These are phyloP conservation scores for Odontamblyopus rebecca DNA, from an alignment of 2,797 vertebrate genomes.

Conservation along the genomic window DNA sequence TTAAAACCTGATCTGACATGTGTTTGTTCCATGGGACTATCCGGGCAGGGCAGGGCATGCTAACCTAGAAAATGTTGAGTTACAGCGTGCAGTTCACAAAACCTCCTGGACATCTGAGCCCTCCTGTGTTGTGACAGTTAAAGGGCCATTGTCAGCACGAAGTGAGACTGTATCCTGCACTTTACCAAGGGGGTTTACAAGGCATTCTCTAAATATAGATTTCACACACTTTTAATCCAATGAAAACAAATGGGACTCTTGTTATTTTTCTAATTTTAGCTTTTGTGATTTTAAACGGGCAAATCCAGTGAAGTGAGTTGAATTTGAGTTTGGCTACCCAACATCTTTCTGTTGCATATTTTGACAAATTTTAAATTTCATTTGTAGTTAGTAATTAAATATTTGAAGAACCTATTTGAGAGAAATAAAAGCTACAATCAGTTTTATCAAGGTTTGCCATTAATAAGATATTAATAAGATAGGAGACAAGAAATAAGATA, in stretches of 20 bases:
- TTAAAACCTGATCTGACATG: slow-evolving; percentile 9
- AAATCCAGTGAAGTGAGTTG: too few relatives aligned
- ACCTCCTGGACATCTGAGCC: slow-evolving; percentile 10
- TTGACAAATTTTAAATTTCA: too few relatives aligned
- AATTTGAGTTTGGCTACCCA: too few relatives aligned
- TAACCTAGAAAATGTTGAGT: slow-evolving; percentile 24
- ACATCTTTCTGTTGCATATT: too few relatives aligned
- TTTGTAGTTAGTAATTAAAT: too few relatives aligned
- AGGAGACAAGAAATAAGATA: too few relatives aligned
- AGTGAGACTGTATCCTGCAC: slow-evolving; percentile 9
- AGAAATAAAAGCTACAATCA: too few relatives aligned
- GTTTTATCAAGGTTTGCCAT: too few relatives aligned
- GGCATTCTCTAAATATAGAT: background rate
- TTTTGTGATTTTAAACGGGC: background rate
- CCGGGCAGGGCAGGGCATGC: slow-evolving; percentile 32
- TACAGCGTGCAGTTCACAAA: slow-evolving; percentile 9
- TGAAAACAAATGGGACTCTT: background rate
- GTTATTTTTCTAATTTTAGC: background rate
- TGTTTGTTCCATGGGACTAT: slow-evolving; percentile 20
- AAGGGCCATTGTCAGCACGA: slow-evolving; percentile 2
- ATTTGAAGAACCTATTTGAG: too few relatives aligned
- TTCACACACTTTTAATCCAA: background rate
- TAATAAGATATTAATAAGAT: too few relatives aligned
- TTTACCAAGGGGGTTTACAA: background rate
- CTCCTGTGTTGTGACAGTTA: slow-evolving; percentile 3